Evolutionary conservation across 2,888 invertebrate species (phyloP).

Genomic region (Pseudococcus viburni): DNA sequence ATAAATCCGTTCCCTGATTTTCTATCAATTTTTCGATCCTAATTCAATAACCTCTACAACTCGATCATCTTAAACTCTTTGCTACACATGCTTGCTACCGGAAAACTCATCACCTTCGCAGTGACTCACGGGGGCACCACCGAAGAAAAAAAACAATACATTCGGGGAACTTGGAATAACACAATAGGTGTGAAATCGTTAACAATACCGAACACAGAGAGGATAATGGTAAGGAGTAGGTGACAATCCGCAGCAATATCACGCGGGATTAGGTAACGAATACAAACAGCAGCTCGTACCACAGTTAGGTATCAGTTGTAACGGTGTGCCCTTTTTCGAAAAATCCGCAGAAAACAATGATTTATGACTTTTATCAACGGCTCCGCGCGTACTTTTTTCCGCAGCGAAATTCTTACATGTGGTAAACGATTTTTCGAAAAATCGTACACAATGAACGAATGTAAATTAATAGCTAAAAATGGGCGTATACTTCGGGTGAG

Average conservation of each 20-base stretch:
- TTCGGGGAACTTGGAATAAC: background rate
- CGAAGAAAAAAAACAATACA: background rate
- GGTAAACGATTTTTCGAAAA: conserved; percentile 27
- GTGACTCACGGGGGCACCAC: background rate
- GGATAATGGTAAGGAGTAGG: background rate
- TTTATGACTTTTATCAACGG: conserved; percentile 54
- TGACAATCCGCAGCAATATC: background rate
- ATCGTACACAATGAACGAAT: conserved; percentile 38
- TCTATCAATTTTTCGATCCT: too few species aligned
- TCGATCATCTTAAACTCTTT: too few species aligned
- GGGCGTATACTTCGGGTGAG: conserved; percentile 25
- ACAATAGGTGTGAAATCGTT: conserved; percentile 19
- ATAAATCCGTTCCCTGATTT: too few species aligned
- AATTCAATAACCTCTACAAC: too few species aligned
- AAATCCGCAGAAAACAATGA: conserved; percentile 42
- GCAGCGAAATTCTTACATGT: conserved; percentile 5
- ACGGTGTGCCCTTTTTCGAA: conserved; percentile 24
- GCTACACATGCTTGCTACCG: too few species aligned
- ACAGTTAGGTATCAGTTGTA: background rate
- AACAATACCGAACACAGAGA: background rate
- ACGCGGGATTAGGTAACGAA: background rate
- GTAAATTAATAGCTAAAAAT: conserved; percentile 47
- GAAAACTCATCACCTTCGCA: background rate
- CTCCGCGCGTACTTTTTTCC: background rate
- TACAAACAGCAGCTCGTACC: conserved; percentile 11